A percentile compares a stretch with the other conserved stretches of the same genome.
These are phyloP conservation scores for Leptatherina wallacei DNA, from an alignment of 2,797 vertebrate species.

Conservation along the genomic window DNA sequence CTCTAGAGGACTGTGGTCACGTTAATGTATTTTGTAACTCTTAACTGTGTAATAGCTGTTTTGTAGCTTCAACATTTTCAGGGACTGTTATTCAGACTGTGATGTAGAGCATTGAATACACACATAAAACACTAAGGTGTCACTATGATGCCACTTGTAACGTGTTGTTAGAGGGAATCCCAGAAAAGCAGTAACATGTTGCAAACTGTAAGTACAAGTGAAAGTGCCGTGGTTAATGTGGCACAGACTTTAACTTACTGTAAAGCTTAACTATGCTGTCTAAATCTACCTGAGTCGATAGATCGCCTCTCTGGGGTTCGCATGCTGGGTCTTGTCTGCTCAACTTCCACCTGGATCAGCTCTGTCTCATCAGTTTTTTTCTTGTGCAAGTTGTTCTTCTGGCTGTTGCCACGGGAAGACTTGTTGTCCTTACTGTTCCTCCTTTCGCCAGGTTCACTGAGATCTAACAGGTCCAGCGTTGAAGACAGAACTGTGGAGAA, in stretches of 20 bases:
- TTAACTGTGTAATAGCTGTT: neutral
- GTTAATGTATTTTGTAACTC: neutral
- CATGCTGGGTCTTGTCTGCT: slow-evolving; percentile 84
- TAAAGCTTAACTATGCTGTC: neutral
- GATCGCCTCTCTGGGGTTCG: slow-evolving; percentile 87
- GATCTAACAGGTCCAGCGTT: slow-evolving; percentile 95
- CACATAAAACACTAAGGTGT: no score
- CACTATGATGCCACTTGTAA: no score
- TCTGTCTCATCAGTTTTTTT: slow-evolving; percentile 94
- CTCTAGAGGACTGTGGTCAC: no score
- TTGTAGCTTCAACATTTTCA: neutral
- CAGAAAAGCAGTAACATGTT: no score
- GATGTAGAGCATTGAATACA: no score
- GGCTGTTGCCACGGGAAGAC: slow-evolving; percentile 79
- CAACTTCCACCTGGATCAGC: slow-evolving; percentile 91
- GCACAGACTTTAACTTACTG: neutral
- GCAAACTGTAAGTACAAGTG: no score
- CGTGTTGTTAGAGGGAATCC: neutral
- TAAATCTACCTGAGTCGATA: slow-evolving; percentile 89
- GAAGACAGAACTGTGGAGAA: slow-evolving; percentile 90
- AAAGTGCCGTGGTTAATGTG: neutral
- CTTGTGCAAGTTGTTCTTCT: slow-evolving; percentile 86
- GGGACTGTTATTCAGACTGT: neutral
- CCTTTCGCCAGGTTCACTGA: slow-evolving; percentile 93
- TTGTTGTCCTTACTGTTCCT: slow-evolving; percentile 90